Evolutionary conservation across 1,140 invertebrate species (phyloP).

Genomic region (Ganaspis sp.): DNA sequence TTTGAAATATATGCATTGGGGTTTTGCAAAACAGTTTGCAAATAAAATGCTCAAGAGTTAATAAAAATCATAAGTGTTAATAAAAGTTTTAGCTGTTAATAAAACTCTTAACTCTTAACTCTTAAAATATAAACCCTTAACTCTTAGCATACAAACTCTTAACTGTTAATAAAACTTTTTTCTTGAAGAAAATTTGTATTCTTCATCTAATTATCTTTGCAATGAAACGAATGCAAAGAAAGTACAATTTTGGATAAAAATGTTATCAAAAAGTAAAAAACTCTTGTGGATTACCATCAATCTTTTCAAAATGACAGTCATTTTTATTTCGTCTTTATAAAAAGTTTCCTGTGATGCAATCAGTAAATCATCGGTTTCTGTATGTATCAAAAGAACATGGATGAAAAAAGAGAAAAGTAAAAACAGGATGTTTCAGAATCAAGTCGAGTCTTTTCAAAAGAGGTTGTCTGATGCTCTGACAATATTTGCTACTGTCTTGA

Average conservation of each 20-base stretch:
- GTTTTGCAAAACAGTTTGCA: too few species aligned
- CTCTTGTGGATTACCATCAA: not conserved
- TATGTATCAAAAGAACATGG: not conserved
- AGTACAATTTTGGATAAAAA: not conserved
- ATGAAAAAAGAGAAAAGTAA: not conserved
- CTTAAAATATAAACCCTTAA: too few species aligned
- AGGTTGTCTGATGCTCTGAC: not conserved
- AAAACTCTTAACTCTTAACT: too few species aligned
- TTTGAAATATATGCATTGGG: too few species aligned
- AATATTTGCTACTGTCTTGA: not conserved
- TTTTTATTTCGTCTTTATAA: not conserved
- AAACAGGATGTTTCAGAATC: not conserved
- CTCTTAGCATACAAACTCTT: too few species aligned
- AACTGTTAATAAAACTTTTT: too few species aligned
- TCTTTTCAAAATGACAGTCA: slow-evolving; percentile 18
- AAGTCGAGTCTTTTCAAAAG: not conserved
- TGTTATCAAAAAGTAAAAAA: not conserved
- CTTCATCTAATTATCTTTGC: too few species aligned
- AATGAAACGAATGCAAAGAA: not conserved
- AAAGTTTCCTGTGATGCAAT: slow-evolving; percentile 25
- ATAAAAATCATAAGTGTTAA: too few species aligned
- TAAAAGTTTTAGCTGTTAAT: too few species aligned
- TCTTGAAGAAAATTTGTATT: too few species aligned
- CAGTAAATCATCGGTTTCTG: slow-evolving; percentile 8
- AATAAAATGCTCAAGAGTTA: too few species aligned